Conservation (phyloP, 2,113 vertebrate genomes). For the Alligator sinensis region DNA sequence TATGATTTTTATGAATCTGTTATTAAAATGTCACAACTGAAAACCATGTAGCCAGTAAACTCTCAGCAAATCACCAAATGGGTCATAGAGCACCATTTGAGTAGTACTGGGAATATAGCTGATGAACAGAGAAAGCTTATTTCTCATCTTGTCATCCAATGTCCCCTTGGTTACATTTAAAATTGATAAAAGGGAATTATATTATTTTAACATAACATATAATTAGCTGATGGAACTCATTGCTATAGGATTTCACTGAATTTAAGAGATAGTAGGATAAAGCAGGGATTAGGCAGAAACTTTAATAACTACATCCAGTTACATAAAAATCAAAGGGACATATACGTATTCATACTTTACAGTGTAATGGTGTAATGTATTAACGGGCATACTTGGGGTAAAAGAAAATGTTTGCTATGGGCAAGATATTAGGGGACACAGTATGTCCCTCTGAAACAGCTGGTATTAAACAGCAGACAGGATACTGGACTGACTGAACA, state of each 20-base stretch:
- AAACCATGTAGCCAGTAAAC: not conserved
- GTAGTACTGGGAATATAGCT: not conserved
- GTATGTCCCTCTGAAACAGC: not conserved
- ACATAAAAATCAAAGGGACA: not conserved
- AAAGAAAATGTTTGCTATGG: not conserved
- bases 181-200: not conserved
- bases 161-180: not conserved
- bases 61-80: accelerated
- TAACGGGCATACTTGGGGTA: not conserved
- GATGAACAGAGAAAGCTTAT: not conserved
- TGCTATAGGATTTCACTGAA: not conserved
- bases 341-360: not conserved
- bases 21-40: not conserved
- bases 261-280: not conserved
- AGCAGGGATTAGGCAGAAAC: not conserved
- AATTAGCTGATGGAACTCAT: not conserved
- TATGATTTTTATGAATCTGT: not conserved
- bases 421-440: not conserved
- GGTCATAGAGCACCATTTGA: accelerated
- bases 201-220: not conserved
- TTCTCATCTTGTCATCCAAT: not conserved
- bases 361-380: not conserved
- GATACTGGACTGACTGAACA: not conserved
- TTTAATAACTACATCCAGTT: not conserved
- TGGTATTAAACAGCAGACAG: not conserved